These are phyloP conservation scores for Thryonomys swinderianus DNA, from an alignment of 2,113 vertebrate genomes.

Conservation along the genomic window DNA sequence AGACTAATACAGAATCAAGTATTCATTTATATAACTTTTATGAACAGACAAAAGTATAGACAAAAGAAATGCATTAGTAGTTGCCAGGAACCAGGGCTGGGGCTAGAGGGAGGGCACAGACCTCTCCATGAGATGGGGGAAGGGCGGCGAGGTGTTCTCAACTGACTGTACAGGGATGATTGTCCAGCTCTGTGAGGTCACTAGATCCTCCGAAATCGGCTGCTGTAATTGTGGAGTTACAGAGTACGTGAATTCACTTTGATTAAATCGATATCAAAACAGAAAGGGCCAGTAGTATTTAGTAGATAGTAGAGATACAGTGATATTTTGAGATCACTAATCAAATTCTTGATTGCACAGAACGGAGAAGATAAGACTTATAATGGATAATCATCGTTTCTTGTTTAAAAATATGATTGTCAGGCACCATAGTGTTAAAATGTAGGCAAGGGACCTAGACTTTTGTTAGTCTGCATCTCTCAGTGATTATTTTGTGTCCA, in stretches of 20 bases:
- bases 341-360: background rate
- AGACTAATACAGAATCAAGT: background rate
- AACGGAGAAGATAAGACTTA: background rate
- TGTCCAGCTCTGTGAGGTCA: background rate
- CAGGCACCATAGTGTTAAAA: background rate
- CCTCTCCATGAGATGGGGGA: background rate
- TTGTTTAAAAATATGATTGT: background rate
- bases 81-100: fast-evolving
- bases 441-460: background rate
- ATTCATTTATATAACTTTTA: background rate
- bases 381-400: background rate
- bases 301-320: background rate
- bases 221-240: background rate
- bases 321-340: background rate
- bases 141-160: background rate
- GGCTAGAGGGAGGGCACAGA: no score
- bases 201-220: background rate
- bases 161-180: no score
- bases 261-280: background rate
- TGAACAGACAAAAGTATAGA: background rate
- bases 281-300: background rate
- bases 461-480: background rate
- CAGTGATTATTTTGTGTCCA: background rate
- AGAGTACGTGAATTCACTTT: background rate
- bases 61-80: background rate